Conservation (phyloP, 2,888 invertebrate species). For the Limnephilus auricula region DNA sequence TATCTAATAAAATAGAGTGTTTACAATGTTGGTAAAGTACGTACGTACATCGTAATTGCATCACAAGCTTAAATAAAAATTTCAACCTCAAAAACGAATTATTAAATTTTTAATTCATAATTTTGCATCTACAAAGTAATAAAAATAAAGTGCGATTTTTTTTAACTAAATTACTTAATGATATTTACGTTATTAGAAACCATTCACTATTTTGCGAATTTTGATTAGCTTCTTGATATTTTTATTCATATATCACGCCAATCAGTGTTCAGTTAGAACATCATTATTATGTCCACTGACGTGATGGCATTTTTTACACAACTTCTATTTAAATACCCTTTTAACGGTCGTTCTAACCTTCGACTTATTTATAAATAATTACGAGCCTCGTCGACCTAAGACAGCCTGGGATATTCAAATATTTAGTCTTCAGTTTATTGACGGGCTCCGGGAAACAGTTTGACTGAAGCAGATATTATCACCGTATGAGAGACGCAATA, state of each 20-base stretch:
- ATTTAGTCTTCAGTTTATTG: background rate
- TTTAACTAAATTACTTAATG: background rate
- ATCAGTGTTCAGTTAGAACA: background rate
- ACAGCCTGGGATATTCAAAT: background rate
- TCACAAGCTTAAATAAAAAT: background rate
- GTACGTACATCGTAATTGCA: background rate
- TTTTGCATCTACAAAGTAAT: background rate
- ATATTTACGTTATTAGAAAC: background rate
- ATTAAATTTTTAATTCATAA: background rate
- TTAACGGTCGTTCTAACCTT: background rate
- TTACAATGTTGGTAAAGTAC: background rate
- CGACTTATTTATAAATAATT: constrained; percentile 12
- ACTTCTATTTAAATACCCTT: background rate
- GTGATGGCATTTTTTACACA: background rate
- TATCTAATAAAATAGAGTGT: too few species aligned
- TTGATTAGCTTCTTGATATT: background rate
- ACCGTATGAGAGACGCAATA: background rate
- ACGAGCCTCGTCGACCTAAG: background rate
- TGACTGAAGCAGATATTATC: background rate
- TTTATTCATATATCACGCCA: background rate
- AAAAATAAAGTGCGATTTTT: background rate
- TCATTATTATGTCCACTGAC: background rate
- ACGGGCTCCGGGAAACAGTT: background rate
- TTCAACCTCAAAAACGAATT: background rate
- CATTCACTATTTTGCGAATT: background rate